Base-by-base conservation (phyloP, 2,888 invertebrate genomes). In the Salpingus planirostris region DNA sequence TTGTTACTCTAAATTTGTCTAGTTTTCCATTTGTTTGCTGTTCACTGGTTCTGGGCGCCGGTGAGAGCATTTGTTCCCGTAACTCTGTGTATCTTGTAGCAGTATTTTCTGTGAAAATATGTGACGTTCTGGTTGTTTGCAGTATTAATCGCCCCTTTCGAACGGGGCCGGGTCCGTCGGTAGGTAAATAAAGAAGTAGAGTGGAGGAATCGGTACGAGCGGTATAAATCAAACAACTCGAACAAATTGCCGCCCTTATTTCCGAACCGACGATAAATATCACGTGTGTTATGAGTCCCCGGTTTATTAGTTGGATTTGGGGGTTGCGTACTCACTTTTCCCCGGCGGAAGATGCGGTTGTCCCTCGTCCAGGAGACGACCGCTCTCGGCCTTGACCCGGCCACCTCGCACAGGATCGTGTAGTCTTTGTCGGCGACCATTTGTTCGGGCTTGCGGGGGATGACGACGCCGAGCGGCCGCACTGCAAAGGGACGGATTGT, bases 311-410 rank as follows among this genome's bases (percentile, higher is more conserved):
- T 18, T 6, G 5, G 8, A 18, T 18, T 6, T 18, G 8, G 8
- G 8, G 8, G 8, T 18, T 18, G 8, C 5, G 8, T 11, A 57
- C 68, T 70, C 66, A 86, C 87, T 76, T 77, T 78, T 59, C 81
- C 85, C 50, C 78, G 71, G 47, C 77, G 76, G 63, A 89, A 82
- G 53, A 76, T 76, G 46, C 78, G 70, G 64, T 81, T 83, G 58
- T 84, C 88, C 59, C 86, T 80, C 57, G 77, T 80, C 91, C 90
- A 91, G 33, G 79, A 76, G 55, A 91, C 78, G 49, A 79, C 76
- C 15, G 91, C 89, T 44, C 81, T 79, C 13, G 91, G 90, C 53
- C 90, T 76, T 34, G 91, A 91, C 24, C 91, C 91, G 47, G 78
- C 74, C 27, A 86, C 81, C 57, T 82, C 79, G 65, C 91, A 92